Conservation (phyloP, 2,113 vertebrate species). For the Campylorhamphus procurvoides region DNA sequence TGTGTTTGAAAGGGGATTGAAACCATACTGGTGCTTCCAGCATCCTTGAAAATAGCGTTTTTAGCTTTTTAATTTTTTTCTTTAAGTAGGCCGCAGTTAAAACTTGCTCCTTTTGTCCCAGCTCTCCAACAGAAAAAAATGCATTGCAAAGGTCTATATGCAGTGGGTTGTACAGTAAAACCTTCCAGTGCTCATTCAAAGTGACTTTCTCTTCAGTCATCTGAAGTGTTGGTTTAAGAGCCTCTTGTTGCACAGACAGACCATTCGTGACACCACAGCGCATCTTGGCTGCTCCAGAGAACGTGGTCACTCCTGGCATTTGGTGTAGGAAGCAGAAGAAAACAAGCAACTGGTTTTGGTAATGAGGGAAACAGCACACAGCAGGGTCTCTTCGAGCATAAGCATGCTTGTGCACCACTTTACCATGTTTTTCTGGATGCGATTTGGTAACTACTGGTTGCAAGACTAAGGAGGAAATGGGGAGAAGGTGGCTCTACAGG, state of each 20-base stretch:
- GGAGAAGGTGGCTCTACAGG: background rate
- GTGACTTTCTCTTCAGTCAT: rapidly evolving
- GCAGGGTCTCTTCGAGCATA: rapidly evolving
- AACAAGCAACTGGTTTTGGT: background rate
- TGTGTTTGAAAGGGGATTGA: background rate
- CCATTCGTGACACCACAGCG: rapidly evolving
- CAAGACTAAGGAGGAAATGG: background rate
- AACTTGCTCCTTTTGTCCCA: background rate
- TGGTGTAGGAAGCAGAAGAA: background rate
- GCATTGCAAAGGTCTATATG: background rate
- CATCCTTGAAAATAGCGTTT: background rate
- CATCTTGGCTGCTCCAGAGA: background rate
- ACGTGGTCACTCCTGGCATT: rapidly evolving
- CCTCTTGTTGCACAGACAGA: background rate
- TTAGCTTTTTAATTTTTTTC: background rate
- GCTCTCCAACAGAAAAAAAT: background rate
- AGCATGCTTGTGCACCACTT: background rate
- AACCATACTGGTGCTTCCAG: background rate
- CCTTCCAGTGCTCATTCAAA: background rate
- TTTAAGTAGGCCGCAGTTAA: background rate
- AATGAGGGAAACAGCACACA: background rate
- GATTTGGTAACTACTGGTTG: background rate
- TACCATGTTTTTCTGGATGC: background rate
- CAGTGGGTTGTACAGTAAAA: background rate
- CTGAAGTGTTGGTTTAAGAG: background rate